Conservation (phyloP, 2,888 invertebrate genomes). For the Clanis bilineata region DNA sequence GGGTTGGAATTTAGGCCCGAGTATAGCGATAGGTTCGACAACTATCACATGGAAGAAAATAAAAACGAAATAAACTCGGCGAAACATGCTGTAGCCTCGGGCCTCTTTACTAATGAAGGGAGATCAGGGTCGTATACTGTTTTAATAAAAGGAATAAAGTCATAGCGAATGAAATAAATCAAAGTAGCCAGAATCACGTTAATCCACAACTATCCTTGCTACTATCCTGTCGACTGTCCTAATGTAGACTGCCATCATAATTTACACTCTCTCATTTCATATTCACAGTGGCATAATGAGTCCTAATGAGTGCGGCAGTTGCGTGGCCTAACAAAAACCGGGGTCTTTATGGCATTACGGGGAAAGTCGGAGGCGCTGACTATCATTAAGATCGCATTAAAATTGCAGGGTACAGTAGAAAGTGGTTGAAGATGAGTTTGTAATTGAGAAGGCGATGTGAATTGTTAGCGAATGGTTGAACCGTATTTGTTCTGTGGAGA, state of each 20-base stretch:
- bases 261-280: conserved; percentile 8
- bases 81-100: too few species aligned
- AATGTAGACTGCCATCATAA: neutral
- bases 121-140: too few species aligned
- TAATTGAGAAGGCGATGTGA: too few species aligned
- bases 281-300: conserved; percentile 8
- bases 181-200: neutral
- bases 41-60: too few species aligned
- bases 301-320: neutral
- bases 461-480: too few species aligned
- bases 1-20: too few species aligned
- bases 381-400: neutral
- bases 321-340: conserved; percentile 4
- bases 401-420: neutral
- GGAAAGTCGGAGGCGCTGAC: neutral
- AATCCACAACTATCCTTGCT: neutral
- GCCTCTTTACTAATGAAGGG: too few species aligned
- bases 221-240: neutral
- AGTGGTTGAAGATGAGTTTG: neutral
- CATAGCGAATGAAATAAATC: too few species aligned
- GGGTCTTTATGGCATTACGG: conserved; percentile 1
- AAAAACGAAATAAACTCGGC: too few species aligned
- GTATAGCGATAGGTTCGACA: too few species aligned
- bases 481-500: too few species aligned
- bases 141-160: too few species aligned